Percentiles rank a stretch among this genome's conserved stretches.
Conservation (phyloP, 2,113 vertebrate genomes). For the Bettongia penicillata region DNA sequence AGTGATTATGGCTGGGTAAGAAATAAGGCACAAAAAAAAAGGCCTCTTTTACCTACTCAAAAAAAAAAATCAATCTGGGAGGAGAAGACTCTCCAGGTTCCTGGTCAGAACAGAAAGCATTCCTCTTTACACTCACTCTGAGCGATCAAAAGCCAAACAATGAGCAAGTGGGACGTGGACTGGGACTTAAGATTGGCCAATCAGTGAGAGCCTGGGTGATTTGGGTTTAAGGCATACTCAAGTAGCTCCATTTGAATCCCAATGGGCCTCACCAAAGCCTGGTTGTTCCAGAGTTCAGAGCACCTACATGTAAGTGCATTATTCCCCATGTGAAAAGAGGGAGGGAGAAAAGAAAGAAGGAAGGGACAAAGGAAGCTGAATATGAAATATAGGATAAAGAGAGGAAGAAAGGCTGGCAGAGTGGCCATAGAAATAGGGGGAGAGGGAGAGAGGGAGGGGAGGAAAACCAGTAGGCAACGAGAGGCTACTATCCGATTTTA, state of each 20-base stretch:
- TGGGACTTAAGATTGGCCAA: background rate
- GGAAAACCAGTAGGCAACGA: background rate
- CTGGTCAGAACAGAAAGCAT: too few relatives aligned
- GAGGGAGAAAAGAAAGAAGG: background rate
- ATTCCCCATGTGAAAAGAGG: background rate
- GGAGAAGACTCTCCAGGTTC: too few relatives aligned
- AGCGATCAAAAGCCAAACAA: background rate
- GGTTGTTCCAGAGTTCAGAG: background rate
- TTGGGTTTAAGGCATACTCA: background rate
- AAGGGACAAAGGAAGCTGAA: background rate
- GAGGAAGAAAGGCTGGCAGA: background rate
- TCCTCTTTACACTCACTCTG: background rate
- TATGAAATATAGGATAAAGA: background rate
- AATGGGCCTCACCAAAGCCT: background rate
- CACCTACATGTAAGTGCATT: background rate
- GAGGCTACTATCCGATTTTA: background rate
- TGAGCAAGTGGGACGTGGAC: background rate
- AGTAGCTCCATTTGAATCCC: background rate
- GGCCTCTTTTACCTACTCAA: too few relatives aligned
- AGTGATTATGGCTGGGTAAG: too few relatives aligned
- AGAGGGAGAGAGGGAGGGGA: background rate
- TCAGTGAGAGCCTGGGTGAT: background rate
- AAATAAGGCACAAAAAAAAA: too few relatives aligned
- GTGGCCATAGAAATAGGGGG: too few relatives aligned
- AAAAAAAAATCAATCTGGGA: too few relatives aligned